Base-by-base conservation (phyloP, 1,140 invertebrate species). In the Eubasilissa regina region DNA sequence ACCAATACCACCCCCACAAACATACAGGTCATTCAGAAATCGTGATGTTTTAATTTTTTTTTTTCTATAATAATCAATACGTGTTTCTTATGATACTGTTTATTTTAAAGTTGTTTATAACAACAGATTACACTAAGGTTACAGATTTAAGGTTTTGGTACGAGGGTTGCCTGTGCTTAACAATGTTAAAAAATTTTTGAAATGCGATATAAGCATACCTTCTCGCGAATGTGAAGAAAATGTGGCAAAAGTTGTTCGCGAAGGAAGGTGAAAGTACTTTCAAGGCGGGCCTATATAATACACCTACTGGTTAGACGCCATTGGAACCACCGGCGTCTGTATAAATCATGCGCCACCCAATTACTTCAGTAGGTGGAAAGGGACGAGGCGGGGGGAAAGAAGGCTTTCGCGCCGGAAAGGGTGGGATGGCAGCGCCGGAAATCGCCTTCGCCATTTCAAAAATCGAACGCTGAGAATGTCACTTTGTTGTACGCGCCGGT, bases 301-400 rank as follows among this genome's bases (percentile, higher is more conserved):
- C 6, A 35, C 25, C 25, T 35, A 35, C 25, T 35, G 51, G 51
- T 17, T 17, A 44, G 9, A 64, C 21, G 60, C 21, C 21, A 44
- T 75, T 62, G 60, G 35, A 58, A 64, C 43, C 78, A 79, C 56
- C 78, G 78, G 60, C 78, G 58, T 68, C 70, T 79, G 72, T 55
- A 74, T 79, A 79, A 79, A 79, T 79, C 78, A 79, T 79, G 78
- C 70, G 64, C 77, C 64, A 78, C 77, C 77, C 77, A 78, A 78
- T 78, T 78, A 78, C 68, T 78, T 72, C 48, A 70, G 66, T 45
- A 15, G 55, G 19, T 56, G 11, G 56, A 45, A 12, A 21, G 12
- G 11, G 17, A 47, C 12, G 15, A 12, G 15, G 47, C 60, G 10
- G 47, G 15, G 47, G 44, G 13, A n/a, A 10, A 25, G 44, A 53